phyloP scores from a whole-genome alignment of 2,888 invertebrate species.

The Horisme vitalbata region DNA sequence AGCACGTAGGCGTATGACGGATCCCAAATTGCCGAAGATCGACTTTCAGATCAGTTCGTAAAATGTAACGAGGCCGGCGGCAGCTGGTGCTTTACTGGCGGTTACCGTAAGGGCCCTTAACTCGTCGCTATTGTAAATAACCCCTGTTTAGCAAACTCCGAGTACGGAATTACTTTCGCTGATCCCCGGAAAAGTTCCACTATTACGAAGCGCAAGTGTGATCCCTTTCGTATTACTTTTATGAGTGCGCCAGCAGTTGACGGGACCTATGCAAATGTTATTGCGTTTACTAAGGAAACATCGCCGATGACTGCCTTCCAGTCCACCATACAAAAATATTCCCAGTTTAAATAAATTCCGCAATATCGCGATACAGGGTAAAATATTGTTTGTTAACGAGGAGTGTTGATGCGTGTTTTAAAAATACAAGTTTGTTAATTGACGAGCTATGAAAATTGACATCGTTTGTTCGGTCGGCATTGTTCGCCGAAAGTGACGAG shows the following conservation, averaged over 20 bases:
- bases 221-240: constrained; percentile 72
- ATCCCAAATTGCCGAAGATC: constrained; percentile 26
- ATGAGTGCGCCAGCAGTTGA: constrained; percentile 66
- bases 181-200: constrained; percentile 63
- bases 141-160: constrained; percentile 54
- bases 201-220: constrained; percentile 63
- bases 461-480: constrained; percentile 29
- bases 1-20: constrained; percentile 9
- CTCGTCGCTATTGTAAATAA: constrained; percentile 52
- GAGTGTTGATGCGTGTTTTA: constrained; percentile 22
- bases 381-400: constrained; percentile 21
- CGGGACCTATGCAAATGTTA: constrained; percentile 76
- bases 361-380: constrained; percentile 13
- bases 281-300: constrained; percentile 63
- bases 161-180: constrained; percentile 62
- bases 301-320: constrained; percentile 38
- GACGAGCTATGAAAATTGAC: constrained; percentile 33
- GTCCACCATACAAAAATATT: constrained; percentile 16
- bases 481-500: constrained; percentile 30
- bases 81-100: constrained; percentile 39
- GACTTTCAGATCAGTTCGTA: constrained; percentile 31
- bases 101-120: constrained; percentile 42
- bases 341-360: constrained; percentile 1
- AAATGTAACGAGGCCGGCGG: constrained; percentile 40
- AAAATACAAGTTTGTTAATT: constrained; percentile 32